Base-by-base conservation (phyloP, 2,797 vertebrate genomes). In the Anguilla obscura region DNA sequence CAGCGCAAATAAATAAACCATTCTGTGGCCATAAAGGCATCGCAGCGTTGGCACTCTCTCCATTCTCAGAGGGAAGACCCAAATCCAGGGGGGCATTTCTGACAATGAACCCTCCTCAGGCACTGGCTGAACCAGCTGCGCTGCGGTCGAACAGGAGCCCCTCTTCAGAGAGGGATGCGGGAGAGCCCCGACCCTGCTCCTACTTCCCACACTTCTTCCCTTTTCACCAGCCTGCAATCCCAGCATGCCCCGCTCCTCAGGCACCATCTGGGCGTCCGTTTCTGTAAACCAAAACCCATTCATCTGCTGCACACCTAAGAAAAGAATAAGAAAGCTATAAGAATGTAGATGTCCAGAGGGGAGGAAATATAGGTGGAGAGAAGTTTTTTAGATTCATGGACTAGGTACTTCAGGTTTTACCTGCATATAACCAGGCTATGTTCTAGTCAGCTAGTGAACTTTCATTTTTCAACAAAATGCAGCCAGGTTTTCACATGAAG, bases 191-290 rank as follows among this genome's bases (percentile, higher is more conserved):
- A 86, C 90, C 54, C 91, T 88, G 90, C 80, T n/a, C 85, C 92
- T 93, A 94, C 40, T 48, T 97, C 97, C 96, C 97, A 97, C 96
- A 96, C 95, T 79, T 86, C 80, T 87, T 88, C 88, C 88, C 89
- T 91, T 94, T 96, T 96, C 94, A 94, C 95, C 95, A 94, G 94
- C 93, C 95, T 95, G 96, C 76, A 16, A 12, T 10, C 58, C 74
- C 86, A n/a, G 85, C 90, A 90, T 91, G 89, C 71, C 10, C 76
- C 76, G 7, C 16, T 79, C 16, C 76, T 45, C 3, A 2, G 93
- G 89, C 92, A 89, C 94, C 94, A 94, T 94, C 93, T 94, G 94
- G 93, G 92, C 90, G 79, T 90, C 90, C 88, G 88, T 89, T 76
- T 74, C 86, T 40, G 74, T 40, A 86, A 54, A 89, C 86, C 90